phyloP scores from a whole-genome alignment of 2,797 vertebrate species.

The Chiloscyllium punctatum region DNA sequence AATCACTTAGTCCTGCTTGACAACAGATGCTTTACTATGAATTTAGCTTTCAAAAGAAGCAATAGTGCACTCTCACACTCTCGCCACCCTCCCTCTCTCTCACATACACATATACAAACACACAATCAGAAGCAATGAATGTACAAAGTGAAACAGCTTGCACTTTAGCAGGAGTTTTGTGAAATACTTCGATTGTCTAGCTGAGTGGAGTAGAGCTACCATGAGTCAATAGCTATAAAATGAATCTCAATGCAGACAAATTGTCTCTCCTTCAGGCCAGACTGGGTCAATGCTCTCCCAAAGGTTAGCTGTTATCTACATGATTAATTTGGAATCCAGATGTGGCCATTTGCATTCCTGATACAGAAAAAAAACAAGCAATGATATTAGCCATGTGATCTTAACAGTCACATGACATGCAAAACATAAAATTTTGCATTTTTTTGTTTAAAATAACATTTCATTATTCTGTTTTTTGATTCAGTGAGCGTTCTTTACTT shows the following conservation, averaged over 20 bases:
- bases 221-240: not conserved
- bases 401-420: too few species aligned
- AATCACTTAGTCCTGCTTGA: not conserved
- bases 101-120: too few species aligned
- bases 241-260: not conserved
- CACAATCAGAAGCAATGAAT: too few species aligned
- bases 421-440: too few species aligned
- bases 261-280: not conserved
- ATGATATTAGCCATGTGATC: not conserved
- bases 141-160: not conserved
- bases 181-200: not conserved
- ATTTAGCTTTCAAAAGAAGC: not conserved
- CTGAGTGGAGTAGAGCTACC: not conserved
- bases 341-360: not conserved
- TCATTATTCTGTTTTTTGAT: not conserved
- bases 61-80: too few species aligned
- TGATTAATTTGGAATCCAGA: not conserved
- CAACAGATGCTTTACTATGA: not conserved
- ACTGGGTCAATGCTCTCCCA: not conserved
- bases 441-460: too few species aligned
- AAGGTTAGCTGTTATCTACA: not conserved
- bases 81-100: too few species aligned
- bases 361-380: not conserved
- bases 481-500: not conserved
- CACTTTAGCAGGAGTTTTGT: not conserved